Base-by-base conservation (phyloP, 2,888 invertebrate genomes). In the Osmoderma eremita region DNA sequence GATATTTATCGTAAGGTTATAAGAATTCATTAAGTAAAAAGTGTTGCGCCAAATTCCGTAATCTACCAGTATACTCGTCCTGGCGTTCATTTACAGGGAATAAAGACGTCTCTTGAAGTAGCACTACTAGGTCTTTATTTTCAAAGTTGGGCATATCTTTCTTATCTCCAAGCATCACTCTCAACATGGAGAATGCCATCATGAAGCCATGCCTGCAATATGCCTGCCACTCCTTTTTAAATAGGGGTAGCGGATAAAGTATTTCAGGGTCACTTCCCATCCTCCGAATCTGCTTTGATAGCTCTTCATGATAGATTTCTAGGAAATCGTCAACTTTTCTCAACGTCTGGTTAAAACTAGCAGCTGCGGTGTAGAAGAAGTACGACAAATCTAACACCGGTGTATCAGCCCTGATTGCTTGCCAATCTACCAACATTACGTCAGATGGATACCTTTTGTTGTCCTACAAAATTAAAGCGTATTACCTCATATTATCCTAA, bases 341-440 rank as follows among this genome's bases (percentile, higher is more conserved):
- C 20, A 61, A 15, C n/a, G 12, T 8, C 24, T 61, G 18, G 10
- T 61, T 41, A 12, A 45, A 42, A 42, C n/a, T 24, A 12, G 45
- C 22, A 12, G 45, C 42, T n/a, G 30, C 30, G 5, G 45, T 61
- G 20, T 61, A 61, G 42, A 61, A 61, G 8, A 61, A 61, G 30
- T 45, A 48, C 6, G 61, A 22, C 22, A 63, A 20, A 12, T 63
- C 63, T 2, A 63, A 42, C 10, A 51, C 41, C 13, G 63, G 63
- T 18, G 63, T 22, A 15, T 22, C 41, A 1, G 24, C n/a, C 12
- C 53, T 10, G 12, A 30, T 24, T 13, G 30, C 30, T 54, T 64
- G 64, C 41, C 53, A 64, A 42, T 64, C 64, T 8, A 64, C 10
- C 15, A 64, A 24, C 36, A 51, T 41, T 13, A 64, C 24, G 13